Evolutionary conservation across 2,113 vertebrate species (phyloP).

Genomic region (Eclectus roratus): DNA sequence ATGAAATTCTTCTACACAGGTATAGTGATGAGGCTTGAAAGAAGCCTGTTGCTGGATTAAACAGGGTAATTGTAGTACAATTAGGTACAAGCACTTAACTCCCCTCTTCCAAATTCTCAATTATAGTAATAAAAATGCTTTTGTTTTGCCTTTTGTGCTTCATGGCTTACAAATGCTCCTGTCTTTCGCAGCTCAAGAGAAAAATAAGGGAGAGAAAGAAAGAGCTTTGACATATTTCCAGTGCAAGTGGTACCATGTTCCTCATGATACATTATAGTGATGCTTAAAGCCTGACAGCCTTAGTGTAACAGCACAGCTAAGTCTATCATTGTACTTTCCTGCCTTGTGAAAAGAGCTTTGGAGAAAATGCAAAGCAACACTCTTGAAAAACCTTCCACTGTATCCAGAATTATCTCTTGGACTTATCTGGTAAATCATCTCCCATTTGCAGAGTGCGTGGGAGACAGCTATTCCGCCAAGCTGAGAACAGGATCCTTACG

Average conservation of each 20-base stretch:
- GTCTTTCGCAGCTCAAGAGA: slow-evolving; percentile 29
- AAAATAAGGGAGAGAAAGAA: neutral
- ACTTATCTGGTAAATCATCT: neutral
- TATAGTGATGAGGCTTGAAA: slow-evolving; percentile 49
- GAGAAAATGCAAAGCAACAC: slow-evolving; percentile 8
- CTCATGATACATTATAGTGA: slow-evolving; percentile 21
- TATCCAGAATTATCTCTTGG: neutral
- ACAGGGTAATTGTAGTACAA: slow-evolving; percentile 53
- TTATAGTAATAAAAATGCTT: slow-evolving; percentile 62
- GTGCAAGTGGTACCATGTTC: neutral
- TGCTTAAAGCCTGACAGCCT: slow-evolving; percentile 41
- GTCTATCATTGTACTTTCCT: slow-evolving; percentile 3
- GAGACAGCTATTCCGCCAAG: neutral
- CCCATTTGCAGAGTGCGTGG: neutral
- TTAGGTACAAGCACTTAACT: slow-evolving; percentile 58
- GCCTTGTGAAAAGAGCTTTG: slow-evolving; percentile 7
- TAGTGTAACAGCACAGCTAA: neutral
- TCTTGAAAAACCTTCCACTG: neutral
- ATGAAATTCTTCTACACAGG: slow-evolving; percentile 39
- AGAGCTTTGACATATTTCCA: slow-evolving; percentile 54
- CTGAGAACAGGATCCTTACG: neutral
- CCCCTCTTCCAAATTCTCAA: slow-evolving; percentile 53
- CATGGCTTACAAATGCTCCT: slow-evolving; percentile 51
- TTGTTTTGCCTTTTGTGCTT: slow-evolving; percentile 63
- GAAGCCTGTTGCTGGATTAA: slow-evolving; percentile 60